A percentile compares a stretch with the other conserved stretches of the same genome.
These are phyloP conservation scores for Drosophila malerkotliana DNA, from an alignment of 1,140 invertebrate species.

Conservation along the genomic window DNA sequence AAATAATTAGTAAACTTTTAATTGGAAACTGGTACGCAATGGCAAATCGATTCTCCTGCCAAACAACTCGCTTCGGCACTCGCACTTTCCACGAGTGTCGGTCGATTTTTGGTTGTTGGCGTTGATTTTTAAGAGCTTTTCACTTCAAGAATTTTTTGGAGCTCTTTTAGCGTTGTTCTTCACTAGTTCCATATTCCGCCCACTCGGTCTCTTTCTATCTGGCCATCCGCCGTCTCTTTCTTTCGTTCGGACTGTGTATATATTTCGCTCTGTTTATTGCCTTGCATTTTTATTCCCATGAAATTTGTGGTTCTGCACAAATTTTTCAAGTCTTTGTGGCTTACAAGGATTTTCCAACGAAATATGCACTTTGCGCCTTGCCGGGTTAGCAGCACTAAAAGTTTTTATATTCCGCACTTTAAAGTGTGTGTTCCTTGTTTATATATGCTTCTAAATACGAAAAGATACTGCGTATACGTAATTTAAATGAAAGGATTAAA, in stretches of 20 bases:
- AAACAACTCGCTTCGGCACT: constrained; percentile 7
- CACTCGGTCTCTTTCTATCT: neutral
- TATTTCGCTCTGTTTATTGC: constrained; percentile 67
- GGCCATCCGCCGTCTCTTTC: neutral
- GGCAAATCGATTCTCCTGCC: constrained; percentile 61
- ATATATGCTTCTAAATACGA: constrained; percentile 56
- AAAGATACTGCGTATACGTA: constrained; percentile 66
- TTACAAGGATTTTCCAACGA: constrained; percentile 77
- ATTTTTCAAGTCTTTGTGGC: constrained; percentile 80
- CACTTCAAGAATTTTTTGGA: constrained; percentile 66
- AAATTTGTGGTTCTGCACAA: constrained; percentile 76
- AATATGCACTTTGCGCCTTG: constrained; percentile 71
- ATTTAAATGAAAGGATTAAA: constrained; percentile 49
- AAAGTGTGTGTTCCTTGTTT: constrained; percentile 16
- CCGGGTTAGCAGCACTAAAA: constrained; percentile 52
- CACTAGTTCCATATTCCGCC: neutral
- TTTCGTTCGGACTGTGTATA: constrained; percentile 5
- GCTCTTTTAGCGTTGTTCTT: constrained; percentile 66
- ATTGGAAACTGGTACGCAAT: constrained; percentile 80
- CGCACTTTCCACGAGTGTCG: constrained; percentile 55
- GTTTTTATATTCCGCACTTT: constrained; percentile 64
- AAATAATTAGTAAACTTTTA: constrained; percentile 83
- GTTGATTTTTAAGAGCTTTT: constrained; percentile 78
- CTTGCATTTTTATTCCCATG: constrained; percentile 78
- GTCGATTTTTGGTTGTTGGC: constrained; percentile 74